Evolutionary conservation across 2,888 invertebrate species (phyloP).

Genomic region (Uloborus plumipes): DNA sequence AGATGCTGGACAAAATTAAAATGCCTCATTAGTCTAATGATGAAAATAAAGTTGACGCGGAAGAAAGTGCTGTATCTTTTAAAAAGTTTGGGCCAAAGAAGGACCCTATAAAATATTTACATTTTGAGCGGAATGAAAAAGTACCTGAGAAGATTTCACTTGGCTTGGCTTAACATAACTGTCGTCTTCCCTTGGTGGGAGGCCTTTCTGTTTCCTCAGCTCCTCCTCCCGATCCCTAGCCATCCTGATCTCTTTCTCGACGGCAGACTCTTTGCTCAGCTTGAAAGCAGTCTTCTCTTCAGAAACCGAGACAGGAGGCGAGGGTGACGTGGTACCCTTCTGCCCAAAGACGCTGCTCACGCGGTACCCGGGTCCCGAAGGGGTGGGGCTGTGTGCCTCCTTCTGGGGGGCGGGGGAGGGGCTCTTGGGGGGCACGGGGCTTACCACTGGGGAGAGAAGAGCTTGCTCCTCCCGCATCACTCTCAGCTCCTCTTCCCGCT

Average conservation of each 20-base stretch:
- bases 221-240: slow-evolving; percentile 74
- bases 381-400: slow-evolving; percentile 5
- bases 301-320: slow-evolving; percentile 8
- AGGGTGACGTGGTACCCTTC: slow-evolving; percentile 14
- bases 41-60: too few species aligned
- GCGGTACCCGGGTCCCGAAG: slow-evolving; percentile 35
- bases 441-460: slow-evolving; percentile 18
- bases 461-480: slow-evolving; percentile 66
- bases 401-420: slow-evolving; percentile 25
- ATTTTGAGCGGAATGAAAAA: not conserved
- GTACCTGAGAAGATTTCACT: slow-evolving; percentile 45
- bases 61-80: too few species aligned
- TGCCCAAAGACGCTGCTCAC: slow-evolving; percentile 62
- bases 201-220: slow-evolving; percentile 59
- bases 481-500: slow-evolving; percentile 74
- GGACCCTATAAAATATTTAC: too few species aligned
- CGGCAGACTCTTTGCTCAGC: slow-evolving; percentile 72
- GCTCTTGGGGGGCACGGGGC: slow-evolving; percentile 46
- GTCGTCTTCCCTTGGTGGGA: slow-evolving; percentile 53
- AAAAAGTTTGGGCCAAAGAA: too few species aligned
- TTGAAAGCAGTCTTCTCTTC: slow-evolving; percentile 47
- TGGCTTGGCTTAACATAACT: slow-evolving; percentile 56
- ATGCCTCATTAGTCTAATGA: too few species aligned
- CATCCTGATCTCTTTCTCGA: slow-evolving; percentile 74
- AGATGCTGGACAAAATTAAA: too few species aligned